Evolutionary conservation across 2,113 vertebrate species (phyloP), one percentile per base, ranked within the genome.

Genomic region (Thalassarche chlororhynchos): DNA sequence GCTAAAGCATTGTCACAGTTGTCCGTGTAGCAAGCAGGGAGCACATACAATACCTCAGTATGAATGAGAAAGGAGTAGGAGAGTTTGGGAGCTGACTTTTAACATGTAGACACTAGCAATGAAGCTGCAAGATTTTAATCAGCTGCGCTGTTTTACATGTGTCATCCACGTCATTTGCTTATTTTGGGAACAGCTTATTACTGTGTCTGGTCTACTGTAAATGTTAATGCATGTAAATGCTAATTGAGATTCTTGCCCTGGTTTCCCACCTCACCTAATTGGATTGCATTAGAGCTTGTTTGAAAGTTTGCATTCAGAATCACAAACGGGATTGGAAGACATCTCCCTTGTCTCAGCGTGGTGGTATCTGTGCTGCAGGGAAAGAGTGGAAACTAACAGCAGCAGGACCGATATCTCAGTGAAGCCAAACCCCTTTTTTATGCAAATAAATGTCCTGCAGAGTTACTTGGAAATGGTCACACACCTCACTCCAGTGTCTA

Each of bases 121-220:
- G 5, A 83, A 86, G 51, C 65, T 24, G 28, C 28, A 64, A 77
- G 40, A 25, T 42, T 91, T 90, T 69, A 76, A 77, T 72, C 69
- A 74, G 2, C 16, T 9, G 12, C 19, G 1, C 36, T n/a, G 61
- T 60, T 96, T 95, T 90, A 75, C 21, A 11, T 40, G 95, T 32
- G 40, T 55, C 49, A 6, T 2, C 3, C 28, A 29, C 4, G 0
- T 68, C 52, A 4, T 29, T 55, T 31, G 40, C 79, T 97, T 92
- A 95, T 95, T 97, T 89, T 81, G 69, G 90, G 86, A 96, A 75
- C 44, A 81, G 80, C 64, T 95, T 71, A 95, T 95, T 93, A 57
- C 79, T 86, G 26, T 55, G 95, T 93, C 84, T 95, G 90, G 82
- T 95, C 76, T 97, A 64, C 94, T 92, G 89, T 93, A 97, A 87